Evolutionary conservation across 2,113 vertebrate species (phyloP).

Genomic region (Verasper variegatus): DNA sequence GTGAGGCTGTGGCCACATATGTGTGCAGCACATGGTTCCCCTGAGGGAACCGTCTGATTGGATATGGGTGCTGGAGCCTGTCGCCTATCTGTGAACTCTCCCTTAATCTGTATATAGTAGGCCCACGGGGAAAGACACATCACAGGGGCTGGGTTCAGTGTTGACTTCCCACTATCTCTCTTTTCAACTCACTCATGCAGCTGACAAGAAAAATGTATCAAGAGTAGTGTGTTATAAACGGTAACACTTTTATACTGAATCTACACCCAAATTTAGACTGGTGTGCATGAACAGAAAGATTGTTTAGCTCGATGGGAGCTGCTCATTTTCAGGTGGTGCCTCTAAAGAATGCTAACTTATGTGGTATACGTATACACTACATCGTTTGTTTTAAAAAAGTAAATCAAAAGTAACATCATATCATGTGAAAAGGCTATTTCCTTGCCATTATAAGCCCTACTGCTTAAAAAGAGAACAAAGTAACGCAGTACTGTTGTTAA

Average conservation of each 20-base stretch:
- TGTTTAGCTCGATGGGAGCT: conserved; percentile 5
- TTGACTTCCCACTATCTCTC: conserved; percentile 62
- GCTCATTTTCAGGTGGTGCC: neutral
- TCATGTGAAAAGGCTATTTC: conserved; percentile 14
- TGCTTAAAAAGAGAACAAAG: conserved; percentile 28
- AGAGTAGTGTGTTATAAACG: conserved; percentile 44
- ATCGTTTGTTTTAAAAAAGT: neutral
- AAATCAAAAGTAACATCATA: neutral
- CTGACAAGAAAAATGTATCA: conserved; percentile 56
- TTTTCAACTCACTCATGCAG: conserved; percentile 66
- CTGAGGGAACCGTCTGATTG: conserved; percentile 76
- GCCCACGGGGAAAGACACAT: conserved; percentile 77
- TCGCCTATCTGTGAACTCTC: conserved; percentile 76
- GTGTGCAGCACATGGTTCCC: conserved; percentile 77
- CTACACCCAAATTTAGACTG: conserved; percentile 11
- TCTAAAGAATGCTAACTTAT: neutral
- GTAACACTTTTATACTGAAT: conserved; percentile 19
- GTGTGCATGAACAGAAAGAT: conserved; percentile 9
- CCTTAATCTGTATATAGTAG: conserved; percentile 80
- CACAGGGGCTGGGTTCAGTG: conserved; percentile 63
- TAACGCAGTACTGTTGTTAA: conserved; percentile 42
- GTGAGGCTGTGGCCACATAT: conserved; percentile 76
- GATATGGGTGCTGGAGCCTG: conserved; percentile 77
- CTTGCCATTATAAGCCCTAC: conserved; percentile 9
- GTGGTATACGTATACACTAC: neutral